Conservation (phyloP, 2,888 invertebrate species). For the Polymixis flavicincta region DNA sequence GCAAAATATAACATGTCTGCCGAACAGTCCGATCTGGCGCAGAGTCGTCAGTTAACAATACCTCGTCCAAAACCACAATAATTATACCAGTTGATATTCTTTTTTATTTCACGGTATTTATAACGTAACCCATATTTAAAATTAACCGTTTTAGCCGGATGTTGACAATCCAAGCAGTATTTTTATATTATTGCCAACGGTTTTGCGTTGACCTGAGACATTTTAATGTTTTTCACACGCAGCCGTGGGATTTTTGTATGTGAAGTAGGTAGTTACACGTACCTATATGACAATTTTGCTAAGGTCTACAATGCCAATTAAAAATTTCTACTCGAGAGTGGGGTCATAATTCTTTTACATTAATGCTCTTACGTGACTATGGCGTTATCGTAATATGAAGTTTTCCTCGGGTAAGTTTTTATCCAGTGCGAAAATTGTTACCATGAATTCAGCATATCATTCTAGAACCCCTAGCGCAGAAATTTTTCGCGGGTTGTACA, state of each 20-base stretch:
- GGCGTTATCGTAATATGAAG: too few species aligned
- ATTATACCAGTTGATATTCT: constrained; percentile 19
- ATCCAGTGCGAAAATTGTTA: too few species aligned
- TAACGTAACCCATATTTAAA: constrained; percentile 37
- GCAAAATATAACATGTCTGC: too few species aligned
- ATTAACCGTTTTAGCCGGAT: constrained; percentile 44
- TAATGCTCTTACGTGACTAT: too few species aligned
- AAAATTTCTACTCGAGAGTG: too few species aligned
- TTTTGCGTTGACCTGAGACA: constrained; percentile 46
- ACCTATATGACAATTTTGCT: background rate
- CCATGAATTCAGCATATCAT: too few species aligned
- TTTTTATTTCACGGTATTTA: constrained; percentile 4
- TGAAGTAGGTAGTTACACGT: constrained; percentile 9
- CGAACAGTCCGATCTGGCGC: background rate
- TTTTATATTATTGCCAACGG: constrained; percentile 45
- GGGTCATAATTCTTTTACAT: too few species aligned
- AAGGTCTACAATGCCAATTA: background rate
- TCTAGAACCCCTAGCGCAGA: too few species aligned
- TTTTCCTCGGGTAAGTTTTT: too few species aligned
- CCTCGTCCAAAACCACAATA: constrained; percentile 16
- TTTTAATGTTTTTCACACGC: constrained; percentile 45
- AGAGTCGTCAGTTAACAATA: background rate
- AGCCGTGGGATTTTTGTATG: constrained; percentile 35
- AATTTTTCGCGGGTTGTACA: too few species aligned
- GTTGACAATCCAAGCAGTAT: constrained; percentile 35